Conservation (phyloP, 2,888 invertebrate genomes). For the Coelinius sp. region DNA sequence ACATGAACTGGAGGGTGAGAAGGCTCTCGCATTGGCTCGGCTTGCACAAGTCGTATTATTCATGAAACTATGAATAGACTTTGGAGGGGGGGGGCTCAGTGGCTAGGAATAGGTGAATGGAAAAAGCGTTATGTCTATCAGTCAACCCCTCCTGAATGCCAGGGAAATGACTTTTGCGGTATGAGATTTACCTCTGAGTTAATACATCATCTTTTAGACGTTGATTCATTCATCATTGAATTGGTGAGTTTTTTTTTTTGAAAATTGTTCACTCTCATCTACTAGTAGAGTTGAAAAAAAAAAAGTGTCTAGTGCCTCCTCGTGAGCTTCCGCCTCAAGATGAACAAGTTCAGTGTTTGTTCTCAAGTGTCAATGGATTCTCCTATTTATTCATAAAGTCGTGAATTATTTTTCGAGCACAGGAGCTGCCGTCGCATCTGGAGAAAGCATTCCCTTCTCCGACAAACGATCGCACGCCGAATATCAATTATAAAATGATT, state of each 20-base stretch:
- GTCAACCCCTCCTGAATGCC: background rate
- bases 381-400: conserved; percentile 4
- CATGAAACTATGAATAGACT: conserved; percentile 13
- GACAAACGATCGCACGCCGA: background rate
- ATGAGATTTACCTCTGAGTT: background rate
- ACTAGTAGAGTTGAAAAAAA: too few relatives aligned
- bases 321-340: background rate
- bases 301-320: background rate
- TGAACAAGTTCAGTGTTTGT: background rate
- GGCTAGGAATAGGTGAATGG: background rate
- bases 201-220: background rate
- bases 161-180: background rate
- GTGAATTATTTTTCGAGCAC: background rate
- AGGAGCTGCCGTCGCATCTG: background rate
- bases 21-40: background rate
- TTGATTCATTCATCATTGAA: background rate
- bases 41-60: background rate
- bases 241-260: background rate
- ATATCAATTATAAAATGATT: background rate
- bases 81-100: background rate
- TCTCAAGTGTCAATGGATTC: conserved; percentile 14
- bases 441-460: background rate
- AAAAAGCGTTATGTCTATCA: conserved; percentile 4
- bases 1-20: background rate
- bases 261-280: too few relatives aligned